phyloP scores from a whole-genome alignment of 2,113 vertebrate species.

The Copsychus sechellarum region DNA sequence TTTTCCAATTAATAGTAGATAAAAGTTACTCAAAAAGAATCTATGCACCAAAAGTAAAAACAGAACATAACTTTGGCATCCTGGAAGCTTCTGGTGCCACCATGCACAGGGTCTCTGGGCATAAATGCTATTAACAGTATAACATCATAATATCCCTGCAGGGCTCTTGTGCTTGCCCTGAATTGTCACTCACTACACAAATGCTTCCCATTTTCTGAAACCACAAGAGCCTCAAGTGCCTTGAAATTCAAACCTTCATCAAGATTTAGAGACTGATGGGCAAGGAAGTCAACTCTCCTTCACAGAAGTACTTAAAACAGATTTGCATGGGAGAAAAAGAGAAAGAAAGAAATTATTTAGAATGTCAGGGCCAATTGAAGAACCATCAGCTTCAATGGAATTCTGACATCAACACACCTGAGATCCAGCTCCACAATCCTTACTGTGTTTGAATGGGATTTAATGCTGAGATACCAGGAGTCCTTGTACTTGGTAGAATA shows the following conservation, averaged over 20 bases:
- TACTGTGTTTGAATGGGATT: not conserved
- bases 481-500: not conserved
- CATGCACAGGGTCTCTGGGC: not conserved
- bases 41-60: not conserved
- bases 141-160: not conserved
- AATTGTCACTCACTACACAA: not conserved
- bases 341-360: not conserved
- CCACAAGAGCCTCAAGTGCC: not conserved
- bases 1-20: not conserved
- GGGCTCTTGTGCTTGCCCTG: not conserved
- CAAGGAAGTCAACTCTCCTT: not conserved
- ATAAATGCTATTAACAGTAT: not conserved
- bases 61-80: not conserved
- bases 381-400: not conserved
- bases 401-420: not conserved
- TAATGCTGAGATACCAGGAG: not conserved
- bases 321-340: accelerated
- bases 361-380: not conserved
- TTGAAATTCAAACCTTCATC: not conserved
- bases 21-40: not conserved
- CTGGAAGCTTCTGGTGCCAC: not conserved
- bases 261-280: not conserved
- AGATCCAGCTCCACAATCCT: not conserved
- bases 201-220: not conserved
- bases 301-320: not conserved